phyloP scores from a whole-genome alignment of 1,140 invertebrate genomes.

The Nasonia vitripennis region DNA sequence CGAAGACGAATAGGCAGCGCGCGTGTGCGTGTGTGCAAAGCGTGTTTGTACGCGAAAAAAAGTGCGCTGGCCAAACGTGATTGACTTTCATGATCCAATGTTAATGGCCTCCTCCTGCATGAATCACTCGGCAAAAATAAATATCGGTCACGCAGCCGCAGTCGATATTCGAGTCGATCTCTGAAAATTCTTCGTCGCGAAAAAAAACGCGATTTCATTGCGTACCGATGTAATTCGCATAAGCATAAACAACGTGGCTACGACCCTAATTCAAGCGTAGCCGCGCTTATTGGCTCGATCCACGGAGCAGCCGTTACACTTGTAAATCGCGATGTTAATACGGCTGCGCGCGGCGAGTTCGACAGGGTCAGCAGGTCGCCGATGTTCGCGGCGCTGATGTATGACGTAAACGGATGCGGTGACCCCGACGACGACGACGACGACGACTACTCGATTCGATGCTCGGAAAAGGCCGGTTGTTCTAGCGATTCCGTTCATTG shows the following conservation, averaged over 20 bases:
- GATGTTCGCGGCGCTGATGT: conserved; percentile 47
- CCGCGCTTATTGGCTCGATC: not conserved
- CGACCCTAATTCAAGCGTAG: not conserved
- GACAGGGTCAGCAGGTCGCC: conserved; percentile 65
- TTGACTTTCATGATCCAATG: conserved; percentile 1
- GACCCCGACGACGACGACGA: conserved; percentile 60
- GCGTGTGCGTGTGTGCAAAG: too few relatives aligned
- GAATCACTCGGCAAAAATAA: not conserved
- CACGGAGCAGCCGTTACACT: conserved; percentile 50
- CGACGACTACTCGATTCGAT: not conserved
- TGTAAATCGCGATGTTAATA: conserved; percentile 68
- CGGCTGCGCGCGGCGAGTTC: conserved; percentile 60
- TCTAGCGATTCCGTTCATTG: conserved; percentile 27
- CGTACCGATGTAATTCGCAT: too few relatives aligned
- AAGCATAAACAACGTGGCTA: not conserved
- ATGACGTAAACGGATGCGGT: conserved; percentile 71
- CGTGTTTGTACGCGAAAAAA: not conserved
- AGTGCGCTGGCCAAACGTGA: not conserved
- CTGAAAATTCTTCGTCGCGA: too few relatives aligned
- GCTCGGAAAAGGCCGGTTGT: not conserved
- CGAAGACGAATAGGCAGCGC: too few relatives aligned
- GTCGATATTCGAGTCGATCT: not conserved
- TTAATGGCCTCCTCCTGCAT: not conserved
- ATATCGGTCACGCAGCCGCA: not conserved
- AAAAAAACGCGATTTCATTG: too few relatives aligned